Percentiles rank a stretch among this genome's conserved stretches.
These are phyloP conservation scores for Caenorhabditis plicata DNA, from an alignment of 2,888 invertebrate species.

Conservation along the genomic window DNA sequence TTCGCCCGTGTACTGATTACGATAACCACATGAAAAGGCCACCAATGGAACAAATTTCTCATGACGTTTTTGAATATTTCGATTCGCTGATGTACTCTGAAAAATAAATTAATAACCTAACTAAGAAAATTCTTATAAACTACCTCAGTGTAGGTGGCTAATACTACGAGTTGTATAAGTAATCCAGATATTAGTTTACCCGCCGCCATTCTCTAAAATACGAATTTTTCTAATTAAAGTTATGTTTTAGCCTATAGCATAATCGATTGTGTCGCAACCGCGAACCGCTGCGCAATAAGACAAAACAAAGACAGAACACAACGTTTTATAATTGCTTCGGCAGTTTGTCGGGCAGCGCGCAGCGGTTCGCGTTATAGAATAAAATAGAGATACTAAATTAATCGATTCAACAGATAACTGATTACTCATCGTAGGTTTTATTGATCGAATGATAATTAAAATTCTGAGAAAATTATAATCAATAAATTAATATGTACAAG, in stretches of 20 bases:
- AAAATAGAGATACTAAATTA: too few species aligned
- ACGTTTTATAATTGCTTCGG: too few species aligned
- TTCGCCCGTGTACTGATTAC: slow-evolving; percentile 60
- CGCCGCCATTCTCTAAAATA: slow-evolving; percentile 36
- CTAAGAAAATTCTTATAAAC: background rate
- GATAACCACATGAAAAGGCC: slow-evolving; percentile 64
- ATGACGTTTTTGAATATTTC: slow-evolving; percentile 36
- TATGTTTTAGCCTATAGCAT: slow-evolving; percentile 2
- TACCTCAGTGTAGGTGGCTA: slow-evolving; percentile 23
- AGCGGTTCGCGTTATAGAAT: too few species aligned
- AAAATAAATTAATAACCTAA: slow-evolving; percentile 4
- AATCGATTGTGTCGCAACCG: too few species aligned
- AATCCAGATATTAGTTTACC: slow-evolving; percentile 38
- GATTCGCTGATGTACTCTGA: slow-evolving; percentile 12
- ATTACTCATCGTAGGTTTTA: too few species aligned
- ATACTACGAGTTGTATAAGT: slow-evolving; percentile 30
- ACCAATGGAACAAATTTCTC: slow-evolving; percentile 64
- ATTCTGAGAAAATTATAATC: too few species aligned
- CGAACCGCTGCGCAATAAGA: slow-evolving; percentile 12
- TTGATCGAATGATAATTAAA: too few species aligned
- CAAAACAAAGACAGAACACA: slow-evolving; percentile 3
- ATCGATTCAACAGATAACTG: too few species aligned
- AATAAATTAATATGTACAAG: too few species aligned
- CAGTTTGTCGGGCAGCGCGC: too few species aligned
- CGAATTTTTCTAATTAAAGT: too few species aligned